Base-by-base conservation (phyloP, 1,140 invertebrate species). In the Drosophila santomea region DNA sequence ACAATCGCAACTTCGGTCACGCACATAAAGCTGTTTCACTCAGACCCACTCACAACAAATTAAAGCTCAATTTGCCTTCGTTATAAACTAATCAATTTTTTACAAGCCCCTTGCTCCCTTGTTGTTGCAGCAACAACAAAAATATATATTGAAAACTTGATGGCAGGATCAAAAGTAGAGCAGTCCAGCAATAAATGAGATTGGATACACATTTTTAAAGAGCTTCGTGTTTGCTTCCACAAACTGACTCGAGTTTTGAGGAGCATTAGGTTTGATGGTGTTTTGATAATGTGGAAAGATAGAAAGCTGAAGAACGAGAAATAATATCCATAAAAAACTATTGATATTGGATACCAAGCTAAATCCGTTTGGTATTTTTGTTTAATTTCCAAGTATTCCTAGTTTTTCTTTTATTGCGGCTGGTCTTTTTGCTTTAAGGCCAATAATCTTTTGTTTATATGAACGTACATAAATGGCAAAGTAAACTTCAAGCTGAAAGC, bases 1-100 rank as follows among this genome's bases (percentile, higher is more conserved):
- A 58, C 45, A 58, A 38, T 10, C 36, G 36, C 39, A 59, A 28
- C 59, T 64, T 4, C 52, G 28, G 55, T 68, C 73, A 77, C 74
- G 73, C 74, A 76, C 73, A 77, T 51, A 3, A 20, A 41, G 41
- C 67, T n/a, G 41, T 59, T 20, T 39, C 51, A 71, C 45, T 39
- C 41, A 23, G 7, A 25, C 39, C 38, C 61, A 57, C 73, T 66
- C 73, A 43, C 38, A 76, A 68, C 74, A 68, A 77, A 77, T 77
- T 77, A 77, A 77, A 77, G 55, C 74, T 77, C 73, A 77, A 77
- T 77, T 77, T 76, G 73, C 73, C 74, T 76, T 77, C 73, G 73
- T 76, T 77, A 77, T 76, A 77, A 76, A 77, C 62, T 77, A 76
- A 76, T 77, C 62, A 77, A 77, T 77, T 77, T 55, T 68, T 77